Percentiles rank a stretch among this genome's conserved stretches.
Conservation (phyloP, 2,888 invertebrate genomes). For the Deilephila porcellus region DNA sequence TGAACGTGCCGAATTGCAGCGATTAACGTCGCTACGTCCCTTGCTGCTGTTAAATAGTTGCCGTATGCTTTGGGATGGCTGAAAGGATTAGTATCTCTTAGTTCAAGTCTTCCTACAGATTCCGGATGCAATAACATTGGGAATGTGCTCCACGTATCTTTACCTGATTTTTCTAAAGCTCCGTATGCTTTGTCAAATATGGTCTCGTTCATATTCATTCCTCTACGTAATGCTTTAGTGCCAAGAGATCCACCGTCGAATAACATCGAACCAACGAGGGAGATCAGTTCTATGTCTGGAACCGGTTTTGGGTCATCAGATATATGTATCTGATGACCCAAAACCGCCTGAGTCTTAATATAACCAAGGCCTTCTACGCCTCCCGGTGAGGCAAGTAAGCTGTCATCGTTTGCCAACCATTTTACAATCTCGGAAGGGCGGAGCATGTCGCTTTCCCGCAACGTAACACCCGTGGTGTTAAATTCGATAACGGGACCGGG, state of each 20-base stretch:
- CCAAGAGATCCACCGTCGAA: slow-evolving; percentile 81
- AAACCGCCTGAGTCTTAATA: slow-evolving; percentile 86
- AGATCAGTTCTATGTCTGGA: slow-evolving; percentile 88
- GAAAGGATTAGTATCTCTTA: slow-evolving; percentile 89
- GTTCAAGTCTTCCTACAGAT: slow-evolving; percentile 88
- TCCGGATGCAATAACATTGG: slow-evolving; percentile 90
- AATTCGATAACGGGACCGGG: slow-evolving; percentile 75
- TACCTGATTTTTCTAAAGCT: slow-evolving; percentile 69
- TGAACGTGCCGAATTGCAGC: slow-evolving; percentile 86
- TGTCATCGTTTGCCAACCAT: slow-evolving; percentile 74
- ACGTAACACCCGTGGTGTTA: slow-evolving; percentile 67
- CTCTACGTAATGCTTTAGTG: slow-evolving; percentile 77
- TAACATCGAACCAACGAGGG: slow-evolving; percentile 86
- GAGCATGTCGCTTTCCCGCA: slow-evolving; percentile 56
- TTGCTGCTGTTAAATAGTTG: slow-evolving; percentile 89
- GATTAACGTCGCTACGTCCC: slow-evolving; percentile 85
- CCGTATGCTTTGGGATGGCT: slow-evolving; percentile 91
- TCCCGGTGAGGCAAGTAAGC: slow-evolving; percentile 82
- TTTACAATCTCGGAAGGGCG: slow-evolving; percentile 47
- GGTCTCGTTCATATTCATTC: slow-evolving; percentile 83
- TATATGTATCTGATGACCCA: too few species aligned
- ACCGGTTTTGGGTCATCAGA: slow-evolving; percentile 85
- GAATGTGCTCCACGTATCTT: slow-evolving; percentile 86
- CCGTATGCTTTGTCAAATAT: slow-evolving; percentile 84
- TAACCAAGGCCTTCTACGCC: slow-evolving; percentile 88